These are phyloP conservation scores for Peucedramus taeniatus DNA, from an alignment of 2,113 vertebrate species.

Conservation along the genomic window DNA sequence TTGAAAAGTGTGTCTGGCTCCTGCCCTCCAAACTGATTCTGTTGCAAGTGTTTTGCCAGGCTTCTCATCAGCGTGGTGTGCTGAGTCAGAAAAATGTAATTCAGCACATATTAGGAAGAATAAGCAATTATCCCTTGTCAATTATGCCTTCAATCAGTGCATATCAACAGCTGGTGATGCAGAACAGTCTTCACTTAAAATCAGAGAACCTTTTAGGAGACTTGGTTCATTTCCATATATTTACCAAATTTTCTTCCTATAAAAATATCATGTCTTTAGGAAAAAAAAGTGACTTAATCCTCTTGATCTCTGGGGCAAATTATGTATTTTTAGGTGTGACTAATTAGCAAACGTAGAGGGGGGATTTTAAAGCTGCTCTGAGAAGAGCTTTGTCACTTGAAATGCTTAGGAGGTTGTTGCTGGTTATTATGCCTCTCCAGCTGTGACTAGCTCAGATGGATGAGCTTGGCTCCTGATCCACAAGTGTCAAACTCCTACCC, in stretches of 20 bases:
- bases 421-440: background rate
- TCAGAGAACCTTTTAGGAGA: conserved; percentile 40
- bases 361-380: background rate
- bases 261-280: background rate
- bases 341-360: background rate
- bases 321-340: conserved; percentile 45
- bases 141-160: conserved; percentile 38
- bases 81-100: conserved; percentile 36
- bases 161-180: conserved; percentile 43
- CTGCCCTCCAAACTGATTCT: background rate
- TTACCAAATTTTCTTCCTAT: background rate
- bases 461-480: background rate
- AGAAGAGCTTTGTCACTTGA: background rate
- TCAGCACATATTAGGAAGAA: conserved; percentile 28
- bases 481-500: background rate
- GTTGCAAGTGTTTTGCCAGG: background rate
- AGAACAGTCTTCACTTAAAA: conserved; percentile 37
- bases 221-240: conserved; percentile 16
- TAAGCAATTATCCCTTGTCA: conserved; percentile 52
- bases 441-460: background rate
- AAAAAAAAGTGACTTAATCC: background rate
- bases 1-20: background rate
- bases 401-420: background rate
- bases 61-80: background rate
- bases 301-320: background rate